Conservation (phyloP, 2,113 vertebrate genomes). For the Telmatochromis brichardi region DNA sequence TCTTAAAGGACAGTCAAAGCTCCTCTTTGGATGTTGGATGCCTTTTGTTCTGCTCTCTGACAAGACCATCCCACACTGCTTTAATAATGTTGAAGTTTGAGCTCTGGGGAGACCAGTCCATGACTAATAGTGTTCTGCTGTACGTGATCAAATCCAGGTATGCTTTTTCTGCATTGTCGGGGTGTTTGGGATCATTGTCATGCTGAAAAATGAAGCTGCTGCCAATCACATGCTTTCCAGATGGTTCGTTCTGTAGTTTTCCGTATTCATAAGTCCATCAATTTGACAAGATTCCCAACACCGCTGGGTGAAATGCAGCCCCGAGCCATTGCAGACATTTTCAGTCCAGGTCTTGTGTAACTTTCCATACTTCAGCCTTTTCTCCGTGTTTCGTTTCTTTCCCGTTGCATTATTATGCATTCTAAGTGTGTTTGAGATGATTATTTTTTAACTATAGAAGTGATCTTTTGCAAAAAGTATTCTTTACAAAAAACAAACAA, state of each 20-base stretch:
- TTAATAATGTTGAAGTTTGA: neutral
- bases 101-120: neutral
- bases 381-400: neutral
- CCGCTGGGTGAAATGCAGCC: neutral
- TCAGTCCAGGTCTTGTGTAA: neutral
- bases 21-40: neutral
- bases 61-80: neutral
- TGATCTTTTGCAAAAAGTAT: neutral
- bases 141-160: neutral
- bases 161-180: neutral
- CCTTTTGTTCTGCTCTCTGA: neutral
- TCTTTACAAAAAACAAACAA: neutral
- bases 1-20: neutral
- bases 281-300: neutral
- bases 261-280: neutral
- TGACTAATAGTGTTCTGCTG: neutral
- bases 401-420: neutral
- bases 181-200: neutral
- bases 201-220: neutral
- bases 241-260: neutral
- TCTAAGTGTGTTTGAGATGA: neutral
- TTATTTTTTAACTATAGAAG: neutral
- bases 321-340: neutral
- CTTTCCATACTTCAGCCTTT: neutral
- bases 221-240: neutral